These are phyloP conservation scores for Borostomias antarcticus DNA, from an alignment of 2,797 vertebrate species.

Conservation along the genomic window DNA sequence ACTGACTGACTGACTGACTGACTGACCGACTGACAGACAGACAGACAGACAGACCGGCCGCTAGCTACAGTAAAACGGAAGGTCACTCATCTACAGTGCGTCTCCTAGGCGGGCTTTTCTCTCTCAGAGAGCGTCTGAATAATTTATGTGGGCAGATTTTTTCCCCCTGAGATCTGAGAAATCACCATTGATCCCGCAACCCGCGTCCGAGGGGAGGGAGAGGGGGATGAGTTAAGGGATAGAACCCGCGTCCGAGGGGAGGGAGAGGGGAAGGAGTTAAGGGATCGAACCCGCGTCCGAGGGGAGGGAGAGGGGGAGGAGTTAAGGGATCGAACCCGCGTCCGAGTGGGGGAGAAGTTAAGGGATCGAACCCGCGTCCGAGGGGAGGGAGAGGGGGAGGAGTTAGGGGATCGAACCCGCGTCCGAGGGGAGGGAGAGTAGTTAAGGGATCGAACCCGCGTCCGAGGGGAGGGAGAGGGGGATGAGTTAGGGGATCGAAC, in stretches of 20 bases:
- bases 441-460: background rate
- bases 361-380: too few species aligned
- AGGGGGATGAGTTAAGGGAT: constrained; percentile 32
- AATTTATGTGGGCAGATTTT: constrained; percentile 67
- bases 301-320: too few species aligned
- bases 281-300: too few species aligned
- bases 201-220: constrained; percentile 36
- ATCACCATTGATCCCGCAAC: constrained; percentile 70
- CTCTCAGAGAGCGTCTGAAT: constrained; percentile 57
- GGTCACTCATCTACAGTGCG: constrained; percentile 61
- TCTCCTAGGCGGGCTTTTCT: constrained; percentile 52
- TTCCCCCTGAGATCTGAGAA: constrained; percentile 69
- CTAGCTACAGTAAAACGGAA: constrained; percentile 33
- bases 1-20: constrained; percentile 47
- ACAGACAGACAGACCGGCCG: constrained; percentile 2
- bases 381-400: too few species aligned
- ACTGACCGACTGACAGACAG: too few species aligned
- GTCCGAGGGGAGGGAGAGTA: background rate
- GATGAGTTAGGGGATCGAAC: constrained; percentile 30
- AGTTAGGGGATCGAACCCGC: too few species aligned
- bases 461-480: too few species aligned
- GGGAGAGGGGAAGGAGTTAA: too few species aligned
- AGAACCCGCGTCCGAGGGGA: too few species aligned
- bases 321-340: too few species aligned
- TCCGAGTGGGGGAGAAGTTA: too few species aligned